Evolutionary conservation across 2,113 vertebrate genomes (phyloP), one percentile per base, ranked within the genome.

Genomic region (Microtus ochrogaster): DNA sequence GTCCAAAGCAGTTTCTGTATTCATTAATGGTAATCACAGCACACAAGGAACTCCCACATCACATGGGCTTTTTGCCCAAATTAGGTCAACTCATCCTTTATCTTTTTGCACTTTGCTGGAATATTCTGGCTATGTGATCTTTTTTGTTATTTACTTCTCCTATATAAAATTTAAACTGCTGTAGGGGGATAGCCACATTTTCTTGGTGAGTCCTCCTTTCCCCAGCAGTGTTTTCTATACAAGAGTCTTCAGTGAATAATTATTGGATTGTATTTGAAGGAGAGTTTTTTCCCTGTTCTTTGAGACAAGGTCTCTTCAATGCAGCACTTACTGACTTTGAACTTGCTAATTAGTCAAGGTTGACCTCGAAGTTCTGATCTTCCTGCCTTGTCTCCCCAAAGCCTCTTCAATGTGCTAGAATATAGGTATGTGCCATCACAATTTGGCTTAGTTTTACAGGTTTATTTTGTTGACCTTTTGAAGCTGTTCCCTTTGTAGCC

Each of bases 191-290:
- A 94, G 74, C 26, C 44, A 89, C 58, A 63, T 93, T 90, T 66
- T 79, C 33, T 90, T 84, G 61, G 65, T 92, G 86, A 74, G 5
- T 11, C 63, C 0, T 73, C n/a, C 55, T 93, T 92, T 87, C 39
- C 33, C 44, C 6, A 55, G 4, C 17, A 95, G 22, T 94, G 41
- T 94, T 96, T 94, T 82, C 44, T 94, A 2, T 4, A 87, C 33
- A 88, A 41, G 95, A 78, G 6, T 36, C 63, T 91, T 88, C 19
- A 76, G 21, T 70, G 93, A 89, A 49, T 83, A 91, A 76, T 81
- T 91, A 47, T 70, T 91, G 55, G 76, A 13, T 95, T 70, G 74
- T 92, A 92, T 95, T 28, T 89, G 16, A 86, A 70, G 65, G 17
- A 21, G 19, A 58, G 58, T 58, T 58, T 58, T 58, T 58, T 19